phyloP scores from a whole-genome alignment of 2,113 vertebrate genomes.

The Calonectris borealis region DNA sequence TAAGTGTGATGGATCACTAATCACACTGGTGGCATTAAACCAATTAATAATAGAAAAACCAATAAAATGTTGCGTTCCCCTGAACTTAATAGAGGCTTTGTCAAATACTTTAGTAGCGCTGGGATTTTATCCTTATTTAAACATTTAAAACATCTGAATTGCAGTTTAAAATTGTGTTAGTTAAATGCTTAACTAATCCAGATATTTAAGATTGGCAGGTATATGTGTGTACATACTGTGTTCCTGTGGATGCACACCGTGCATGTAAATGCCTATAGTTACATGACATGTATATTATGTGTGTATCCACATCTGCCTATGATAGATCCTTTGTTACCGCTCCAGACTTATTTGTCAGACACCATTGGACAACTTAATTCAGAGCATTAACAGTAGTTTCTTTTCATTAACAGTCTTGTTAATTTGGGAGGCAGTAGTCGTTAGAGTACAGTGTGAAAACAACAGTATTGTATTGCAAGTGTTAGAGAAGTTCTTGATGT shows the following conservation, averaged over 20 bases:
- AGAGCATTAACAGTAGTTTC: constrained; percentile 29
- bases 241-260: not conserved
- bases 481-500: not conserved
- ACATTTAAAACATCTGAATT: not conserved
- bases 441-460: not conserved
- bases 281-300: not conserved
- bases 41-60: constrained; percentile 4
- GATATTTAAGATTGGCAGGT: not conserved
- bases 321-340: not conserved
- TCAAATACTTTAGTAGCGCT: not conserved
- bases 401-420: constrained; percentile 54
- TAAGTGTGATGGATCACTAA: not conserved
- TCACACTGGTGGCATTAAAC: not conserved
- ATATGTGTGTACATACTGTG: not conserved
- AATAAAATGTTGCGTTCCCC: not conserved
- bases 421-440: constrained; percentile 10
- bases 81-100: not conserved
- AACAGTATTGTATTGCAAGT: not conserved
- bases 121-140: not conserved
- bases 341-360: constrained; percentile 53
- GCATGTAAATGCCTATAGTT: too few species aligned
- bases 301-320: not conserved
- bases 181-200: constrained; percentile 37
- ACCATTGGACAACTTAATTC: constrained; percentile 26
- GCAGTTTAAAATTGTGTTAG: not conserved